Evolutionary conservation across 1,140 invertebrate genomes (phyloP), one percentile per base, ranked within the genome.

Genomic region (Hylyphantes graminicola): DNA sequence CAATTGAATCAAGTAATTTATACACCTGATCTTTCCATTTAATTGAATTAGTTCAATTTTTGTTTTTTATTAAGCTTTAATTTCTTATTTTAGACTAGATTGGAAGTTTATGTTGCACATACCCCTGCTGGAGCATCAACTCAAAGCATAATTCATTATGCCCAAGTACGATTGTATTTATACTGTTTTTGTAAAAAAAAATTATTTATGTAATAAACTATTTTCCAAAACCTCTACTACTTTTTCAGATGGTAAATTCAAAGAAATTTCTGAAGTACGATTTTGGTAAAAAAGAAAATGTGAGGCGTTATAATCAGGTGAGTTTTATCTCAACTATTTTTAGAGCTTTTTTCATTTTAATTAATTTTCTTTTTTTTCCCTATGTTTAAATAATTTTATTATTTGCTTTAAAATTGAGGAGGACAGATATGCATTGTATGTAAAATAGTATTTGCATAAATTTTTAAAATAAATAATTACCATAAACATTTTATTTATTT

Each of bases 41-140:
- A 35, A 35, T 35, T 35, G 35, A 35, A 35, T 35, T 35, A 35
- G 35, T 35, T 35, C 35, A 35, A 35, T 35, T 35, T 35, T 35
- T 35, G 5, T 35, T 35, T 35, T 11, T 0, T 7, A 50, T 70
- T 50, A 0, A 17, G 35, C 11, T 17, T 55, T 9, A 17, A 11
- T 15, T 65, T 2, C 17, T n/a, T 63, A 85, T 76, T 86, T 12
- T 64, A 94, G 93, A 93, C 93, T 54, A 90, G 94, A 87, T 85
- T 96, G 0, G 93, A 94, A 0, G 92, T 94, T 0, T 94, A 96
- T 87, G 89, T 95, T 7, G 92, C 93, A 15, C 94, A 98, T 89
- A 93, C 93, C 7, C 97, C 97, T 7, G 94, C 95, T 1, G 96
- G 96, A 8, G 92, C 95, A 0, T 95, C 96, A 0, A 92, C 93